Conservation (phyloP, 2,888 invertebrate species). For the Andrena haemorrhoa region DNA sequence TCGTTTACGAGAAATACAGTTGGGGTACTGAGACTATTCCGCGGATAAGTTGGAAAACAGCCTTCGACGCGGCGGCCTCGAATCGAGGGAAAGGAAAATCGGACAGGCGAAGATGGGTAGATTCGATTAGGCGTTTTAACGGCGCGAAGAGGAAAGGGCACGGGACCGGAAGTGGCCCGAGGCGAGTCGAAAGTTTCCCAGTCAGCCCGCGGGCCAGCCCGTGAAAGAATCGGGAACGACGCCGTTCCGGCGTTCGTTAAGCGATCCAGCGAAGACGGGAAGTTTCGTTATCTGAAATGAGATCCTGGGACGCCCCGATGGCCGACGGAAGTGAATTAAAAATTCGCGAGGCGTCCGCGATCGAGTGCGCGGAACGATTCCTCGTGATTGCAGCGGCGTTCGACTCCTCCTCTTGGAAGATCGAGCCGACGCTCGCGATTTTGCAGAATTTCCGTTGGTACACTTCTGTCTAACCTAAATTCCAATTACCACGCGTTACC, state of each 20-base stretch:
- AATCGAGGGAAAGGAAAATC: background rate
- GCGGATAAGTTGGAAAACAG: background rate
- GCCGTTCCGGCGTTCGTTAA: slow-evolving; percentile 62
- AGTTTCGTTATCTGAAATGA: slow-evolving; percentile 73
- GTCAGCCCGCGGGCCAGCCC: background rate
- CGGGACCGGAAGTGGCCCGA: slow-evolving; percentile 2
- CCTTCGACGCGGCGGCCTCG: background rate
- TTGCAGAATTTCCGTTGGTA: background rate
- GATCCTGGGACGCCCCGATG: slow-evolving; percentile 54
- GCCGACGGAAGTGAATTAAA: slow-evolving; percentile 53
- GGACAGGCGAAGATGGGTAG: slow-evolving; percentile 10
- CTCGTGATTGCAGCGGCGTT: slow-evolving; percentile 1
- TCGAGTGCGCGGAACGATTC: background rate
- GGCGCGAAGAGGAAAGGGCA: background rate
- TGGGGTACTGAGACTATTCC: background rate
- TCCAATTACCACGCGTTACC: background rate
- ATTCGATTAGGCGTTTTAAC: slow-evolving; percentile 42
- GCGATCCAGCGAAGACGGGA: slow-evolving; percentile 48
- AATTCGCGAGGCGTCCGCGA: slow-evolving; percentile 35
- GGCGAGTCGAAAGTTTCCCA: slow-evolving; percentile 35
- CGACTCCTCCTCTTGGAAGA: background rate
- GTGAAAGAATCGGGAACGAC: slow-evolving; percentile 32
- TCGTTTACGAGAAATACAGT: background rate
- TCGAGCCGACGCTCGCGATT: background rate
- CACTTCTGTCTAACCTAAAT: background rate